Conservation (phyloP, 2,797 vertebrate genomes). For the Alosa sapidissima region DNA sequence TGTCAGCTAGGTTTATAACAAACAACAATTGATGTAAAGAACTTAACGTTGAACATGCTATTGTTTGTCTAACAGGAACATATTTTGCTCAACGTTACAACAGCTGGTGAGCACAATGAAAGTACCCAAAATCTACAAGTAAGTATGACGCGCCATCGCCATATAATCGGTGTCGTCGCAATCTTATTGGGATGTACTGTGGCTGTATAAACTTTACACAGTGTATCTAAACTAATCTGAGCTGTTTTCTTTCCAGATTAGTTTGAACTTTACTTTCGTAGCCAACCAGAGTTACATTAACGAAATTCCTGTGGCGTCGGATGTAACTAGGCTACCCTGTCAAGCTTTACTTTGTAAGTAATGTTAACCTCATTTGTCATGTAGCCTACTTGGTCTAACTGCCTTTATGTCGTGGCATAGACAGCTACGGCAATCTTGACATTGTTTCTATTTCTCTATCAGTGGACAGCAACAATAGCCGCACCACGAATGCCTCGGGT, state of each 20-base stretch:
- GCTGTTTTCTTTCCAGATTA: conserved; percentile 61
- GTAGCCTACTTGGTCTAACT: neutral
- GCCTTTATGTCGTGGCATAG: neutral
- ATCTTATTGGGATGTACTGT: neutral
- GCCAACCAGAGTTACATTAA: conserved; percentile 86
- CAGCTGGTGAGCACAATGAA: conserved; percentile 67
- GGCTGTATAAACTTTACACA: neutral
- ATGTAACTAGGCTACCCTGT: conserved; percentile 85
- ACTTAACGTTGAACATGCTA: neutral
- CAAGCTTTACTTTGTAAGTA: conserved; percentile 87
- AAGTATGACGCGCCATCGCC: conserved; percentile 1
- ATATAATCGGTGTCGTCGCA: neutral
- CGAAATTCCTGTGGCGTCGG: conserved; percentile 82
- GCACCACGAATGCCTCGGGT: conserved; percentile 67
- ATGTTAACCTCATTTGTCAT: neutral
- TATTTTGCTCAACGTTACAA: conserved; percentile 81
- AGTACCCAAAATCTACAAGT: conserved; percentile 77
- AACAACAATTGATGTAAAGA: neutral
- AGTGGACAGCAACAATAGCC: conserved; percentile 78
- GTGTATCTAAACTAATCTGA: neutral
- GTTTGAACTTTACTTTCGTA: conserved; percentile 70
- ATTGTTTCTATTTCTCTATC: conserved; percentile 16
- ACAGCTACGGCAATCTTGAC: neutral
- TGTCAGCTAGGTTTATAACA: no score
- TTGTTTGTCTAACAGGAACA: conserved; percentile 72